Base-by-base conservation (phyloP, 2,888 invertebrate species). In the Mesorhabditis sp. region DNA sequence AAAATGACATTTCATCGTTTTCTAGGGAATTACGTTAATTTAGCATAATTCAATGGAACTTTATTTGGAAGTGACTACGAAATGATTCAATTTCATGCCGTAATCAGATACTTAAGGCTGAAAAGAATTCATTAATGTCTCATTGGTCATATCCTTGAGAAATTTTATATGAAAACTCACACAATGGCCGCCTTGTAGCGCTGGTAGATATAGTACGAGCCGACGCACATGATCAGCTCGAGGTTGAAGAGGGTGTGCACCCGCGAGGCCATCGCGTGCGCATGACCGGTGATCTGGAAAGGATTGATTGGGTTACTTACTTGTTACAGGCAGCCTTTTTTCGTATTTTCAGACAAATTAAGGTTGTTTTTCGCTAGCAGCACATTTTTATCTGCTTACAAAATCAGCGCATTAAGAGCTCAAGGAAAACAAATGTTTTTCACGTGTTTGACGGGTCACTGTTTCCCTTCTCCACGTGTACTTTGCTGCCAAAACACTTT, bases 151-250 rank as follows among this genome's bases (percentile, higher is more conserved):
- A 28, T 62, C 15, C 4, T 62, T 66, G 10, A 43, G 61, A 4
- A 62, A 45, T 45, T n/a, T 28, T 62, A 43, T 43, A 50, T 62
- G 45, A 62, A 41, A 43, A 73, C 72, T 67, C 45, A 77, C 77
- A 62, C 69, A 1, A 77, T 65, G 43, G 74, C 70, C 28, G 66
- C 65, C 44, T 70, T 73, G 41, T 76, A 67, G 64, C 78, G 64
- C 43, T 68, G 72, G 73, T 73, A 80, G 5, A 80, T 76, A 67
- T 74, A 77, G 13, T 65, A 73, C 0, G 77, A 76, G 41, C 72
- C 67, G 5, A 71, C 43, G 4, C 74, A 43, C 80, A 80, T 80
- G 44, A 67, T 65, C 28, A 74, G 74, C 43, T 74, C 73, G n/a
- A 72, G 68, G 10, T 71, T 70, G 43, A 74, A 62, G 5, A 78